Conservation (phyloP, 2,113 vertebrate genomes). For the Synodontis membranacea region DNA sequence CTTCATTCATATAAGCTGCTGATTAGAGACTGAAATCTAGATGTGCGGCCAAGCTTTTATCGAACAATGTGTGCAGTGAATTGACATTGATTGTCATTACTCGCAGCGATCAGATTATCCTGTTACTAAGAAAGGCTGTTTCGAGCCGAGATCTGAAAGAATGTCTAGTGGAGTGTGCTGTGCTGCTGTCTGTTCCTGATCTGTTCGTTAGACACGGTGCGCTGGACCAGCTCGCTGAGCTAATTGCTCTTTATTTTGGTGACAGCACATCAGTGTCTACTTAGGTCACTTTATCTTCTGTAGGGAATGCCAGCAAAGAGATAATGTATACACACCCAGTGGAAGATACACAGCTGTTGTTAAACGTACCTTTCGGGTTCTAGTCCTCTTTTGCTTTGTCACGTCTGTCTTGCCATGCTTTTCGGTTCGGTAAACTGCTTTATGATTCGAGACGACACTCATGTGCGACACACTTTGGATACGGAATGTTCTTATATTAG, state of each 20-base stretch:
- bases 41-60: neutral
- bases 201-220: conserved; percentile 14
- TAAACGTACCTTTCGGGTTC: neutral
- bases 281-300: neutral
- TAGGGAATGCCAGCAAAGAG: neutral
- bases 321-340: neutral
- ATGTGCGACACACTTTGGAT: neutral
- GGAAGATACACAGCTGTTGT: neutral
- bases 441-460: neutral
- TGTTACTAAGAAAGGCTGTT: neutral
- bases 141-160: neutral
- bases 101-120: conserved; percentile 16
- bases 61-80: conserved; percentile 9
- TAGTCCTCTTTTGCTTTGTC: neutral
- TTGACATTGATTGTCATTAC: conserved; percentile 32
- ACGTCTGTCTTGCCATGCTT: neutral
- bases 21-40: neutral
- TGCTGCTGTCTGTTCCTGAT: neutral
- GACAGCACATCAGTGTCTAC: neutral
- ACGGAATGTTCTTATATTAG: neutral
- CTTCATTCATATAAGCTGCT: neutral
- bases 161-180: neutral
- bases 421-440: neutral
- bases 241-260: conserved; percentile 34
- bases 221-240: neutral